Evolutionary conservation across 2,113 vertebrate genomes (phyloP), one percentile per base, ranked within the genome.

Genomic region (Guaruba guarouba): DNA sequence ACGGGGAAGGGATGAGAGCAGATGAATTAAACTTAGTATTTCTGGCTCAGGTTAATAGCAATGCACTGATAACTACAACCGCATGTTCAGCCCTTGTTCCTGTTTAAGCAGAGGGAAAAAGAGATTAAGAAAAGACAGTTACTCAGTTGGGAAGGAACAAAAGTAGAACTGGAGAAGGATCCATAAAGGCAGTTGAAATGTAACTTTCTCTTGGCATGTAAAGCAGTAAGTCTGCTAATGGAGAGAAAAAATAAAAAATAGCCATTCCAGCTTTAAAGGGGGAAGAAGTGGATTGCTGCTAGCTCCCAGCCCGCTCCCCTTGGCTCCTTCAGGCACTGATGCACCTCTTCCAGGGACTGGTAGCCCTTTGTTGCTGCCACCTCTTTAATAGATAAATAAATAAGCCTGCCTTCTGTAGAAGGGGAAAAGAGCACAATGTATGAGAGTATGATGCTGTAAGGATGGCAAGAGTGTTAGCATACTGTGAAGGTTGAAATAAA

Each of bases 311-410:
- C 29, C 49, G 41, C 31, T 91, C 28, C 22, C 43, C 1, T 0
- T 37, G 29, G 33, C 43, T 84, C 6, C 70, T 92, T 43, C 35
- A 64, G 67, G 67, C 44, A 76, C 29, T 43, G 69, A n/a, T 3
- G 1, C 29, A 33, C 71, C 61, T 84, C 2, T 61, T 71, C 61
- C 33, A 69, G 59, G 51, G 51, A 77, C 37, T 0, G 0, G 13
- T 54, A 57, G 78, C n/a, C 55, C 19, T 54, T 77, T 41, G 31
- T 57, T 86, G 54, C 55, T 78, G 69, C 10, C 9, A 33, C 82
- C 29, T 90, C 35, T 73, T 10, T 52, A 43, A 54, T 1, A 80
- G 35, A 33, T 70, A 73, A 67, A 17, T 33, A 81, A 35, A 73
- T 31, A 77, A 88, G 10, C 46, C 18, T 78, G 33, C 54, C 29